Conservation (phyloP, 2,797 vertebrate genomes). For the Anomalospiza imberbis region DNA sequence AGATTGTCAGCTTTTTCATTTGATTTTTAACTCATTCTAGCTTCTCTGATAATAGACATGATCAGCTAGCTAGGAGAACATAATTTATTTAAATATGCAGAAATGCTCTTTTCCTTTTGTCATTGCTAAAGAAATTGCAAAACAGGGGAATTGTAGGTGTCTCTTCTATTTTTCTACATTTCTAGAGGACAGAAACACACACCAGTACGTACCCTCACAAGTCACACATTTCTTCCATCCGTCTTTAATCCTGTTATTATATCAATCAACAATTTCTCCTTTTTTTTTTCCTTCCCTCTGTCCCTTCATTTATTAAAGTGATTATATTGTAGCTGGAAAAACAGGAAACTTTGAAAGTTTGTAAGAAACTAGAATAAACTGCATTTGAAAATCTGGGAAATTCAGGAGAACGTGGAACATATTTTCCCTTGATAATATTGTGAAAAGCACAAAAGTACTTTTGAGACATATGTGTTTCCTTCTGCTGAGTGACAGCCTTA, state of each 20-base stretch:
- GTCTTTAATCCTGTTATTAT: constrained; percentile 21
- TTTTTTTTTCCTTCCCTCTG: background rate
- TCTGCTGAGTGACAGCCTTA: constrained; percentile 78
- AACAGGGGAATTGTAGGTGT: constrained; percentile 1
- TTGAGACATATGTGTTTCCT: constrained; percentile 79
- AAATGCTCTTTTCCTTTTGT: constrained; percentile 6
- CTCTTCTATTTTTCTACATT: constrained; percentile 33
- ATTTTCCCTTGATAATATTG: constrained; percentile 80
- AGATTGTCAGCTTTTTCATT: background rate
- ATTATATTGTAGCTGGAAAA: constrained; percentile 55
- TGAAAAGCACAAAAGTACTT: constrained; percentile 75
- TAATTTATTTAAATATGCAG: constrained; percentile 43
- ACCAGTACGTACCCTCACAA: background rate
- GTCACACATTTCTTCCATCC: constrained; percentile 19
- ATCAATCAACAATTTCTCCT: constrained; percentile 20
- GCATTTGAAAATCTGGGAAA: constrained; percentile 75
- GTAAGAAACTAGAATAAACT: constrained; percentile 77
- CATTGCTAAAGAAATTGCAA: constrained; percentile 22
- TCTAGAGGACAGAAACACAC: constrained; percentile 9
- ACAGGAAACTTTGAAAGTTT: constrained; percentile 69
- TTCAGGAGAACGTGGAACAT: constrained; percentile 76
- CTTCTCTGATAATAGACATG: background rate
- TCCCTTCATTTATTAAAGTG: constrained; percentile 52
- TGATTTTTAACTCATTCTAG: background rate
- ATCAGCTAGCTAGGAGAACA: constrained; percentile 32